Evolutionary conservation across 2,888 invertebrate genomes (phyloP).

Genomic region (Exocentrus adspersus): DNA sequence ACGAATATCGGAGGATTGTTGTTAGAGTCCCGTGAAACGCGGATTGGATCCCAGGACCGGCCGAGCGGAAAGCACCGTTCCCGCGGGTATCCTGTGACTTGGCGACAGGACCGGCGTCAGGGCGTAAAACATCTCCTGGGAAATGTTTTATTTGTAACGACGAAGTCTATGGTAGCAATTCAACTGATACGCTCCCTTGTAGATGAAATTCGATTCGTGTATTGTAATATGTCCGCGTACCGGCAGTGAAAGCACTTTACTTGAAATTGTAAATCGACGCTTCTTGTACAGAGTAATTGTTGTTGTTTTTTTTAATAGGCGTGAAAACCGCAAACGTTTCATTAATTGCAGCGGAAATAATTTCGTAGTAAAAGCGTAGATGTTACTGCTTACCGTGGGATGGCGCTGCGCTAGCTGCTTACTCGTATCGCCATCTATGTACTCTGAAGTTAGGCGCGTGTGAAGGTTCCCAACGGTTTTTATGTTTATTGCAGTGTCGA

Average conservation of each 20-base stretch:
- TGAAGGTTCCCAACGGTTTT: not conserved
- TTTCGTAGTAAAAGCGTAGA: not conserved
- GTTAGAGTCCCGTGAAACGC: too few relatives aligned
- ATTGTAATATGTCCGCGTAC: too few relatives aligned
- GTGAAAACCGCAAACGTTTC: slow-evolving; percentile 7
- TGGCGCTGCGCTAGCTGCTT: not conserved
- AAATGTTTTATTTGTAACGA: too few relatives aligned
- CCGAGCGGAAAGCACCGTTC: slow-evolving; percentile 1
- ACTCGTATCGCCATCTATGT: not conserved
- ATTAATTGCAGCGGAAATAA: not conserved
- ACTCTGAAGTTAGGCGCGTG: not conserved
- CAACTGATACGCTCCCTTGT: too few relatives aligned
- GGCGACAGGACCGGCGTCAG: too few relatives aligned
- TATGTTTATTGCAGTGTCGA: too few relatives aligned
- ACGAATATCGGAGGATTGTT: slow-evolving; percentile 44
- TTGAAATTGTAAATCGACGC: not conserved
- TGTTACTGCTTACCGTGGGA: not conserved
- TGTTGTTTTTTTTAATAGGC: not conserved
- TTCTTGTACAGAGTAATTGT: not conserved
- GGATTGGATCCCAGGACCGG: slow-evolving; percentile 15
- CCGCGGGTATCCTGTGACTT: slow-evolving; percentile 10
- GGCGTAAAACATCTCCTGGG: too few relatives aligned
- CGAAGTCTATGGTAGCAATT: too few relatives aligned
- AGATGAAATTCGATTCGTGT: too few relatives aligned
- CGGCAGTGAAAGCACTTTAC: not conserved